Conservation (phyloP, 2,113 vertebrate genomes). For the Lichenostomus cassidix region DNA sequence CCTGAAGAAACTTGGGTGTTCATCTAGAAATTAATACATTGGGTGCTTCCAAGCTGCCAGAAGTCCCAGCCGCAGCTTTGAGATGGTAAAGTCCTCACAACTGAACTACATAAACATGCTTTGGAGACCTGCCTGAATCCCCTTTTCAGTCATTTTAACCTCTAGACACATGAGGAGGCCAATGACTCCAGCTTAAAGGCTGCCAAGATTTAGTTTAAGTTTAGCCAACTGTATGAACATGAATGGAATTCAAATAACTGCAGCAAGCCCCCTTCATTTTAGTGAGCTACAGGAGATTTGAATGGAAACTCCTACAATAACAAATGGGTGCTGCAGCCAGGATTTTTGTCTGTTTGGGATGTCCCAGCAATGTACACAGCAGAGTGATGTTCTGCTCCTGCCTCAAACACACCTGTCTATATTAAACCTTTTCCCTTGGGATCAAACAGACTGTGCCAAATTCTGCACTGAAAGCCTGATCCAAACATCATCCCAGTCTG, state of each 20-base stretch:
- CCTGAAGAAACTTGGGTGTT: neutral
- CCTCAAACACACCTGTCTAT: neutral
- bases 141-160: neutral
- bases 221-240: neutral
- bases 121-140: neutral
- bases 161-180: neutral
- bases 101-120: neutral
- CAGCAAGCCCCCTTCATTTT: neutral
- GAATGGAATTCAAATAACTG: neutral
- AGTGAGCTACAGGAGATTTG: neutral
- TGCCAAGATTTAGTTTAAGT: slow-evolving; percentile 26
- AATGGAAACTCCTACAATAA: neutral
- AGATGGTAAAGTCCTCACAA: neutral
- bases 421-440: neutral
- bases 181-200: neutral
- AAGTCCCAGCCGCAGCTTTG: neutral
- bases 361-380: neutral
- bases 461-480: neutral
- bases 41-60: neutral
- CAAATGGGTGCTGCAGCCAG: neutral
- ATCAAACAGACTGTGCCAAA: neutral
- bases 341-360: neutral
- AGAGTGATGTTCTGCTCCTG: neutral
- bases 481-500: neutral
- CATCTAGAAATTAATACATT: neutral